phyloP scores from a whole-genome alignment of 2,888 invertebrate species.

The Ectropis crepuscularia region DNA sequence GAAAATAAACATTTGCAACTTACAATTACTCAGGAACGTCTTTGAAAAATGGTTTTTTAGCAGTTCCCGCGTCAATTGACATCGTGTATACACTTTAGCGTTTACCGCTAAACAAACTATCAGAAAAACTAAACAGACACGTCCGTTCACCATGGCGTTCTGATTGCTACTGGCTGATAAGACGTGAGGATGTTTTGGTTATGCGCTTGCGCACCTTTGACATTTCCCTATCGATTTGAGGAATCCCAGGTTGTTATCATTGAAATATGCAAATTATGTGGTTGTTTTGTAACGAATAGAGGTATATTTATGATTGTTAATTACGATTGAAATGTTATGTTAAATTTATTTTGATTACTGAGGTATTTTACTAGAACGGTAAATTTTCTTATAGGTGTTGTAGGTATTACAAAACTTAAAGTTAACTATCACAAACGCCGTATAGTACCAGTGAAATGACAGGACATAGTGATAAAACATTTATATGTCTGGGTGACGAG shows the following conservation, averaged over 20 bases:
- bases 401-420: no score
- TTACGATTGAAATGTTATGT: no score
- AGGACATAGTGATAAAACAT: no score
- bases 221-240: constrained; percentile 46
- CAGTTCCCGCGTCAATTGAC: constrained; percentile 88
- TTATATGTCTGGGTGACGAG: no score
- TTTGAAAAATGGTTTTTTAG: constrained; percentile 86
- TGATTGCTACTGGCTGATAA: constrained; percentile 20
- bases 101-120: constrained; percentile 57
- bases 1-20: constrained; percentile 61
- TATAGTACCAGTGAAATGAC: no score
- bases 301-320: no score
- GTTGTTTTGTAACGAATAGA: neutral
- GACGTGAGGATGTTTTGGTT: constrained; percentile 32
- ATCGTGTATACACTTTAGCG: constrained; percentile 86
- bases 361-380: no score
- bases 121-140: constrained; percentile 54
- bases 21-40: constrained; percentile 89
- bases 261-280: neutral
- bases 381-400: no score
- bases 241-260: constrained; percentile 33
- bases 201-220: constrained; percentile 64
- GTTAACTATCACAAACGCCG: no score
- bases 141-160: constrained; percentile 62
- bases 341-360: no score